Evolutionary conservation across 2,888 invertebrate genomes (phyloP), one percentile per base, ranked within the genome.

Genomic region (Trachelus troglodyta): DNA sequence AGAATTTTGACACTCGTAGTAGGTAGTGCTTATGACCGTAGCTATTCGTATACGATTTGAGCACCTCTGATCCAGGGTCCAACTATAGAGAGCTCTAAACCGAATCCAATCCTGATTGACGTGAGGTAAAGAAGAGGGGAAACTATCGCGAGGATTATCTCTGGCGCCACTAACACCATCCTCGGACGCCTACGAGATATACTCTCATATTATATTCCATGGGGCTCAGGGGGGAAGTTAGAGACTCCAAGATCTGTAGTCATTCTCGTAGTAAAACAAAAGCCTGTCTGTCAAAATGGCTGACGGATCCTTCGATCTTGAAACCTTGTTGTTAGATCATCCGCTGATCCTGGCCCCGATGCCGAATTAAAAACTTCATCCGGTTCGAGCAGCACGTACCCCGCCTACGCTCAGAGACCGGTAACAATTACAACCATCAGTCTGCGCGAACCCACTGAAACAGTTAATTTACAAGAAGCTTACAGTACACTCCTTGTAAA

Each of bases 41-140:
- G 30, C 69, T 69, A 69, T 35, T 6, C 23, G 81, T 81, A 85
- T 83, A 81, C 80, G 78, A 77, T 86, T 86, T 87, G 89, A 91
- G 88, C 89, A 89, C 85, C 90, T 84, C 88, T 87, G 88, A 87
- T 84, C 84, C 84, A 81, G 83, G 86, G 84, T 86, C 86, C 81
- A 85, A 83, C 86, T 86, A 88, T 88, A 88, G 88, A 88, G 87
- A 87, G 85, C 87, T 88, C 87, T 87, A 89, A 87, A 89, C 88
- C 88, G 87, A 90, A 87, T 89, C 87, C 89, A 90, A 91, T 91
- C 91, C 90, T 91, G 91, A 91, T 89, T 91, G 91, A 91, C 91
- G 88, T 87, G 85, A 80, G 80, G 84, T 85, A 87, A 84, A 86
- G 85, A 88, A 87, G 87, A 87, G 87, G 87, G 87, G 89, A 86